These are phyloP conservation scores for Pangasius djambal DNA, from an alignment of 2,797 vertebrate species.

Conservation along the genomic window DNA sequence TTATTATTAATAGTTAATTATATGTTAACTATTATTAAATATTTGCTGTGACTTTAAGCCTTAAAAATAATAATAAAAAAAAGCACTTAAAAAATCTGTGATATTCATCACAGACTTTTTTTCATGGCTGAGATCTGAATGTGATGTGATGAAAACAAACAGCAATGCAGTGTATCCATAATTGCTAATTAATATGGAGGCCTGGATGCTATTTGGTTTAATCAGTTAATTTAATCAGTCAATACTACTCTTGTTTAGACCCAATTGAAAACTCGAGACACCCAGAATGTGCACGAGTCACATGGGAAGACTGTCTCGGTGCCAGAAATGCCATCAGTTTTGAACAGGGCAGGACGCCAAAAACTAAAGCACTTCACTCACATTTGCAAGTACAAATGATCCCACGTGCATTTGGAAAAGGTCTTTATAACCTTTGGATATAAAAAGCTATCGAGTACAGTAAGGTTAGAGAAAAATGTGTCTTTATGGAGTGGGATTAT, in stretches of 20 bases:
- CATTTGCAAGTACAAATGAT: constrained; percentile 21
- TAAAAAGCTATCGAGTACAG: not conserved
- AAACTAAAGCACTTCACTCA: constrained; percentile 14
- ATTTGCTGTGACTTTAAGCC: not conserved
- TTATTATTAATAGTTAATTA: not conserved
- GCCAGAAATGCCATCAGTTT: constrained; percentile 26
- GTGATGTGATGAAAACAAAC: not conserved
- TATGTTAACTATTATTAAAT: not conserved
- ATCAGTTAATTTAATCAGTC: not conserved
- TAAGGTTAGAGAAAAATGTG: not conserved
- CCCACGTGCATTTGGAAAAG: constrained; percentile 10
- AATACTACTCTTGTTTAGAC: too few relatives aligned
- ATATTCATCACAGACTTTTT: not conserved
- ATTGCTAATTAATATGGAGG: not conserved
- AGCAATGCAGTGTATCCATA: too few relatives aligned
- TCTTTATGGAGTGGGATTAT: constrained; percentile 8
- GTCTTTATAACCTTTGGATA: not conserved
- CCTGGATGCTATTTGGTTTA: not conserved
- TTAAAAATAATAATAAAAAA: not conserved
- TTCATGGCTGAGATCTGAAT: not conserved
- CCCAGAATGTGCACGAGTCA: not conserved
- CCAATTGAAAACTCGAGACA: not conserved
- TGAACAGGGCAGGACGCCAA: constrained; percentile 3
- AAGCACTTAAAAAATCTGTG: not conserved
- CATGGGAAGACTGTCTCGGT: not conserved